Evolutionary conservation across 2,888 invertebrate species (phyloP).

Genomic region (Drosophila mulleri): DNA sequence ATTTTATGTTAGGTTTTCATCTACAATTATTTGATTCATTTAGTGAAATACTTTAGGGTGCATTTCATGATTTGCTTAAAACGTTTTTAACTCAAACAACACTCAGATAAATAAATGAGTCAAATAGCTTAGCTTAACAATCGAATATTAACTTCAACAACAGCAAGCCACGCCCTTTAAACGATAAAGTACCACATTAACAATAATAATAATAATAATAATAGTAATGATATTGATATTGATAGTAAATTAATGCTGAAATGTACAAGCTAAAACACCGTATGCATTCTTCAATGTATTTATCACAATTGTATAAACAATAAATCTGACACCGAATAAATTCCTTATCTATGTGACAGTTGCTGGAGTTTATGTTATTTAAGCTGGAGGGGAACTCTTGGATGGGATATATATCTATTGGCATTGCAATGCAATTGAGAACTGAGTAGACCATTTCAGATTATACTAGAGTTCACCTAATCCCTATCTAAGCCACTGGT

Average conservation of each 20-base stretch:
- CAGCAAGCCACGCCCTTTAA: conserved; percentile 27
- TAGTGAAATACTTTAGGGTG: conserved; percentile 24
- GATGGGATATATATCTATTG: too few relatives aligned
- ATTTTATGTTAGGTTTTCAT: not conserved
- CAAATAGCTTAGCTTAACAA: conserved; percentile 33
- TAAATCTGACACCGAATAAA: conserved; percentile 64
- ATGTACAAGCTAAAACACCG: conserved; percentile 49
- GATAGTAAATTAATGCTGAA: conserved; percentile 39
- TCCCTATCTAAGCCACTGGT: not conserved
- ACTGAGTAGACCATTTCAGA: not conserved
- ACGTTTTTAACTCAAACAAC: conserved; percentile 18
- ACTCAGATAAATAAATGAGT: conserved; percentile 22
- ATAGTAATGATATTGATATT: conserved; percentile 19
- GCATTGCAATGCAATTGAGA: too few relatives aligned
- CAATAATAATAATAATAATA: conserved; percentile 21
- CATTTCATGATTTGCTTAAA: conserved; percentile 36
- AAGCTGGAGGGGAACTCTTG: too few relatives aligned
- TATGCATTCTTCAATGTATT: conserved; percentile 55
- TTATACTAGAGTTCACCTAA: not conserved
- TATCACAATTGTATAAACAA: conserved; percentile 52
- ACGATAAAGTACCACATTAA: conserved; percentile 18
- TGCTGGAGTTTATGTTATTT: not conserved
- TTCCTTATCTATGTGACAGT: conserved; percentile 47
- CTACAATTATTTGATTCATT: conserved; percentile 15
- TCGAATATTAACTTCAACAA: conserved; percentile 20